Conservation (phyloP, 2,888 invertebrate species). For the Incurvaria masculella region DNA sequence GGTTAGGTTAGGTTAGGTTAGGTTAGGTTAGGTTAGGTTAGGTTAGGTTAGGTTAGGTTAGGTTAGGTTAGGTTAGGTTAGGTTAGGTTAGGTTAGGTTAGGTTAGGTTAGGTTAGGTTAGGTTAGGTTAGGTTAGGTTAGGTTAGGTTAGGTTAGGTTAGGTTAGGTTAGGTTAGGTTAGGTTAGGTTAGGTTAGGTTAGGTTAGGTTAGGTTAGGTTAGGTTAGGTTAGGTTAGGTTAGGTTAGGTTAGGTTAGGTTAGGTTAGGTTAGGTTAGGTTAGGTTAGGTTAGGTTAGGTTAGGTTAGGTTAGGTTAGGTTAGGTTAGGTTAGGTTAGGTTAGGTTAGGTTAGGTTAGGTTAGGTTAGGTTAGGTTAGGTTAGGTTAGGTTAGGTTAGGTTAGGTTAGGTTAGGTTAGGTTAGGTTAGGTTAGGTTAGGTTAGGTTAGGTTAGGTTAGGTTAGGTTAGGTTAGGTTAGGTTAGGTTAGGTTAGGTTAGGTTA, state of each 20-base stretch:
- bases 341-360: slow-evolving; percentile 12
- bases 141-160: slow-evolving; percentile 11
- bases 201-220: slow-evolving; percentile 12
- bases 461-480: slow-evolving; percentile 8
- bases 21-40: slow-evolving; percentile 12
- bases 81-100: slow-evolving; percentile 12
- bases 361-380: slow-evolving; percentile 12
- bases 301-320: slow-evolving; percentile 12
- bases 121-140: slow-evolving; percentile 11
- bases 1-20: slow-evolving; percentile 13
- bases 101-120: slow-evolving; percentile 12
- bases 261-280: slow-evolving; percentile 11
- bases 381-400: slow-evolving; percentile 11
- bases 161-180: slow-evolving; percentile 12
- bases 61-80: slow-evolving; percentile 13
- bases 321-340: slow-evolving; percentile 13
- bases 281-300: slow-evolving; percentile 12
- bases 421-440: slow-evolving; percentile 13
- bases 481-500: slow-evolving; percentile 12
- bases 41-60: slow-evolving; percentile 13
- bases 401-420: slow-evolving; percentile 13
- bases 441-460: slow-evolving; percentile 10
- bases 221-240: slow-evolving; percentile 12
- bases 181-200: slow-evolving; percentile 12
- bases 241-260: slow-evolving; percentile 10